Evolutionary conservation across 1,140 invertebrate species (phyloP).

Genomic region (Orchesella cincta): DNA sequence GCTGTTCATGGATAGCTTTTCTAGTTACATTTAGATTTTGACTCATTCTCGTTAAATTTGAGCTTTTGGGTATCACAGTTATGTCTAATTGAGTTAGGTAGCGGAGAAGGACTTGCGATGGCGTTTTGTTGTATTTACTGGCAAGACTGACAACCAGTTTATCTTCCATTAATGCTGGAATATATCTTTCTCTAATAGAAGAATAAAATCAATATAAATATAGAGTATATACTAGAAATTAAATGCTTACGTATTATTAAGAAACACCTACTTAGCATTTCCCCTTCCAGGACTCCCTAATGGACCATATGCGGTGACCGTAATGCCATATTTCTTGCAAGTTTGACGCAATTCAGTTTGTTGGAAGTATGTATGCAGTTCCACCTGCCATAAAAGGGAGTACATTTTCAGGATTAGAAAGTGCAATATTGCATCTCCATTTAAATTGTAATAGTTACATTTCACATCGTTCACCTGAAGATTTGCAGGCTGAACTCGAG

Average conservation of each 20-base stretch:
- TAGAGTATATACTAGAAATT: no score
- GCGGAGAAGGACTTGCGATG: constrained; percentile 58
- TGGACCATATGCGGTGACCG: constrained; percentile 79
- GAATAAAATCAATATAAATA: background rate
- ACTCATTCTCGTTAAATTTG: constrained; percentile 52
- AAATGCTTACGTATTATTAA: no score
- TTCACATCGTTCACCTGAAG: constrained; percentile 31
- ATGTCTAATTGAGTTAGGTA: constrained; percentile 56
- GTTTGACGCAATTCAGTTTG: constrained; percentile 74
- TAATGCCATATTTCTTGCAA: constrained; percentile 70
- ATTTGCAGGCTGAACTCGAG: constrained; percentile 68
- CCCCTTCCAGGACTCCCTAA: constrained; percentile 68
- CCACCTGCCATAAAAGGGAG: constrained; percentile 65
- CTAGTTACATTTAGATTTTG: constrained; percentile 55
- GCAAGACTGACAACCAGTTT: constrained; percentile 54
- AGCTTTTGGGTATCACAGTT: constrained; percentile 58
- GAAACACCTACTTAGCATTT: no score
- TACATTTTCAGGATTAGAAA: background rate
- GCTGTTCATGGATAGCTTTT: no score
- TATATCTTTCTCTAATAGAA: background rate
- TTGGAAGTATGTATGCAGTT: constrained; percentile 80
- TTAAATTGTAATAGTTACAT: background rate
- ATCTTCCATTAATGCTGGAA: constrained; percentile 54
- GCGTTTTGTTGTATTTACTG: constrained; percentile 53
- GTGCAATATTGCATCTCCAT: background rate